Conservation (phyloP, 2,888 invertebrate genomes). For the Ophioninae sp. region DNA sequence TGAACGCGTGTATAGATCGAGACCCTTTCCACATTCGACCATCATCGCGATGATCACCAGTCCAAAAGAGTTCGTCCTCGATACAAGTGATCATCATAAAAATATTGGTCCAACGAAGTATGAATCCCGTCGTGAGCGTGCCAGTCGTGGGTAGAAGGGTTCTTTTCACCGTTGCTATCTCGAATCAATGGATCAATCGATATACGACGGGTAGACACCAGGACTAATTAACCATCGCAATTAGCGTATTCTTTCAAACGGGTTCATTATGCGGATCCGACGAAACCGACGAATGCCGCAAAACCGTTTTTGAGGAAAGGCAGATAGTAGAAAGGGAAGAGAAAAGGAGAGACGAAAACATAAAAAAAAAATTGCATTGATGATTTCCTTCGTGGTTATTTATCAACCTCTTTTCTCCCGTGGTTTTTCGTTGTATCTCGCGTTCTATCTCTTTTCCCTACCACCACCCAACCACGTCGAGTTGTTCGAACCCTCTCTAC, state of each 20-base stretch:
- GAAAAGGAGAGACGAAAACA: not conserved
- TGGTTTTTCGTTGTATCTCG: slow-evolving; percentile 26
- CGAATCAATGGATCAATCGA: slow-evolving; percentile 43
- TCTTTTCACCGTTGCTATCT: not conserved
- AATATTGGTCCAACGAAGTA: not conserved
- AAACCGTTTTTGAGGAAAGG: slow-evolving; percentile 33
- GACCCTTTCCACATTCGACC: too few species aligned
- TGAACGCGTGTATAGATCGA: too few species aligned
- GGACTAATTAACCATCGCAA: slow-evolving; percentile 59
- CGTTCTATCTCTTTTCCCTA: not conserved
- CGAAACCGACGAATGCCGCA: slow-evolving; percentile 30
- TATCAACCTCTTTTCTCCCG: slow-evolving; percentile 35
- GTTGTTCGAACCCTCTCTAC: not conserved
- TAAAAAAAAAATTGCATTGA: slow-evolving; percentile 39
- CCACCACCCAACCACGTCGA: not conserved
- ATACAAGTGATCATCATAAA: not conserved
- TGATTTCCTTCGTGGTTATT: slow-evolving; percentile 34
- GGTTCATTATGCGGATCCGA: slow-evolving; percentile 31
- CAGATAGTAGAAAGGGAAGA: slow-evolving; percentile 3
- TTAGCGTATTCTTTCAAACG: slow-evolving; percentile 43
- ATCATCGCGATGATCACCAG: too few species aligned
- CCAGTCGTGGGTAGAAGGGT: not conserved
- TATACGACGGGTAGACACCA: slow-evolving; percentile 16
- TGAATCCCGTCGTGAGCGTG: not conserved
- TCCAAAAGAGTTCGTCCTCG: not conserved